phyloP scores from a whole-genome alignment of 1,140 invertebrate genomes.

The Macrocentrus cingulum region DNA sequence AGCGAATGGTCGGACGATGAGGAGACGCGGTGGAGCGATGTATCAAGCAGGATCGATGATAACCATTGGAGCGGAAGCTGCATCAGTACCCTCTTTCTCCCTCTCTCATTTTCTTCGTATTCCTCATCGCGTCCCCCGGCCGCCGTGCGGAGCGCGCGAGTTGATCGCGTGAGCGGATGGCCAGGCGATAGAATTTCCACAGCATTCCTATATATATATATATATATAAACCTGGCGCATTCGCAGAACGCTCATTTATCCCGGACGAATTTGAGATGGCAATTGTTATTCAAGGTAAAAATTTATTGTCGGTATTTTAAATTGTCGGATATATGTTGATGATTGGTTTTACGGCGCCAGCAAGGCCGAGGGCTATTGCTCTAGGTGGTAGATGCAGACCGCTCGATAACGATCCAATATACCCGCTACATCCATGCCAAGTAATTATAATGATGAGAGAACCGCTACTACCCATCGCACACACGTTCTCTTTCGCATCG shows the following conservation, averaged over 20 bases:
- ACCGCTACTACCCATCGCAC: slow-evolving; percentile 44
- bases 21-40: slow-evolving; percentile 21
- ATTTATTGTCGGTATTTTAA: not conserved
- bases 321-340: not conserved
- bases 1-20: slow-evolving; percentile 14
- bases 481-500: not conserved
- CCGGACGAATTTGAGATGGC: not conserved
- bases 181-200: slow-evolving; percentile 45
- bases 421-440: slow-evolving; percentile 50
- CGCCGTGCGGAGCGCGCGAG: slow-evolving; percentile 27
- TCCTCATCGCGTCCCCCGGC: slow-evolving; percentile 16
- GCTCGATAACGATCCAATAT: slow-evolving; percentile 56
- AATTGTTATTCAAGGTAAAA: not conserved
- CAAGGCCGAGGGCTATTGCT: slow-evolving; percentile 12
- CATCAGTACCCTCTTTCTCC: slow-evolving; percentile 14
- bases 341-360: slow-evolving; percentile 1
- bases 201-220: slow-evolving; percentile 34
- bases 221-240: too few species aligned
- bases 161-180: slow-evolving; percentile 38
- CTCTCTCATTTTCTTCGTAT: slow-evolving; percentile 32
- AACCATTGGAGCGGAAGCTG: slow-evolving; percentile 47
- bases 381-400: slow-evolving; percentile 44
- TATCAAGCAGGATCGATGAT: slow-evolving; percentile 45
- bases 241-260: too few species aligned
- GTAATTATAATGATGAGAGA: slow-evolving; percentile 56